Base-by-base conservation (phyloP, 1,140 invertebrate genomes). In the Meloidogyne floridensis region DNA sequence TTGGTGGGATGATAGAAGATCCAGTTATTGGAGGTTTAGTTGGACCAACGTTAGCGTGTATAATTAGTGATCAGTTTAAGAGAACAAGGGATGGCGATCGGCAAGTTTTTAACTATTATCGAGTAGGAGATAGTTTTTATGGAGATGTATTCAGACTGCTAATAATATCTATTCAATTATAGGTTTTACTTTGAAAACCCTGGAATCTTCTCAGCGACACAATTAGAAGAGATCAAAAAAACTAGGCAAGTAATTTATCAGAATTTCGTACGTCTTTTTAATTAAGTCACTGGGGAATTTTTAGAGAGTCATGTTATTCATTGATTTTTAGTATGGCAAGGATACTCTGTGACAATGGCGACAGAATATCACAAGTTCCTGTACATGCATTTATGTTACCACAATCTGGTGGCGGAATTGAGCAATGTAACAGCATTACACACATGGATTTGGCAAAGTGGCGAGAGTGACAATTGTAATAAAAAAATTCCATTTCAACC, bases 161-260 rank as follows among this genome's bases (percentile, higher is more conserved):
- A 20, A 20, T 20, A 20, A 20, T 20, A 20, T 20, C 20, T 20
- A 20, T 0, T 20, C 1, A 47, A 47, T 75, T 82, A 15, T 70
- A 90, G 88, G 85, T 96, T 98, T 89, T 99, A 94, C 93, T 97
- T 97, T 90, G 96, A 98, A 91, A 96, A 94, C 91, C 94, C 94
- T 2, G 92, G 93, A 0, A 92, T 93, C 0, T 98, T 98, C 87
- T 93, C 93, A 81, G 92, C 93, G n/a, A 77, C 81, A 10, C 95
- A 95, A 91, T 85, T 95, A 70, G 86, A 91, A 65, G 93, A 94
- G 90, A 92, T 95, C 51, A 93, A 85, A 76, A 81, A 86, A 54
- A 43, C 80, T 2, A 86, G 0, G 53, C 53, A 65, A 43, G 77
- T 20, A 20, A 71, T 69, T 20, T 20, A 20, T 20, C 20, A 20